Conservation (phyloP, 2,888 invertebrate species). For the Euphydryas editha region DNA sequence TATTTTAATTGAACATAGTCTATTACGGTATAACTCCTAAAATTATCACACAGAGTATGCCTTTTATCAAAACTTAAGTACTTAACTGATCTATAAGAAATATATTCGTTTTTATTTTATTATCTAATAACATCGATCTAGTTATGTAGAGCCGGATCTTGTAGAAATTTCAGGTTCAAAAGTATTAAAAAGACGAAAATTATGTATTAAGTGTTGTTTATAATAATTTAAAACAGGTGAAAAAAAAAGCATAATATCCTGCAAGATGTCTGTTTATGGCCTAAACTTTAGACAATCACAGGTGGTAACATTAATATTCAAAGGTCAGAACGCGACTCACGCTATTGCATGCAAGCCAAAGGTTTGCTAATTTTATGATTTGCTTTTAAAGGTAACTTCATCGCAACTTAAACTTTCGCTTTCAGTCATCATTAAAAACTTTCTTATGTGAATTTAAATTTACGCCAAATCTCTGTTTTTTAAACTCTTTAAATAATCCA, state of each 20-base stretch:
- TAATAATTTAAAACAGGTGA: background rate
- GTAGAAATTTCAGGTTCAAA: too few relatives aligned
- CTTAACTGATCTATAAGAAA: too few relatives aligned
- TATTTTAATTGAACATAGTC: background rate
- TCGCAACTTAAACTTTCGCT: slow-evolving; percentile 34
- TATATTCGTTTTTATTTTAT: too few relatives aligned
- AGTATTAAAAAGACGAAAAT: too few relatives aligned
- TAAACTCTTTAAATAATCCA: too few relatives aligned
- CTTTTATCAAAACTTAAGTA: too few relatives aligned
- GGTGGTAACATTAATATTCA: slow-evolving; percentile 60
- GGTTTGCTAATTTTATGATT: slow-evolving; percentile 33
- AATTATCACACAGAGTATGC: too few relatives aligned
- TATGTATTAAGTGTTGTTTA: background rate
- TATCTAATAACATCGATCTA: too few relatives aligned
- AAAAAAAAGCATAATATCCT: background rate
- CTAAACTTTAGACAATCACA: slow-evolving; percentile 26
- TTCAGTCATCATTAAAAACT: slow-evolving; percentile 18
- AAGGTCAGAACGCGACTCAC: slow-evolving; percentile 55
- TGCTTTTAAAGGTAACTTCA: slow-evolving; percentile 17
- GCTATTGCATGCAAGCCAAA: slow-evolving; percentile 53
- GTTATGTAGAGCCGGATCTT: too few relatives aligned
- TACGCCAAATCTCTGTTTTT: background rate
- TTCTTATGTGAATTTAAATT: background rate
- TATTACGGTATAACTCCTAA: too few relatives aligned
- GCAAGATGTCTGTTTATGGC: slow-evolving; percentile 12